Base-by-base conservation (phyloP, 2,797 vertebrate species). In the Naso thynnoides region DNA sequence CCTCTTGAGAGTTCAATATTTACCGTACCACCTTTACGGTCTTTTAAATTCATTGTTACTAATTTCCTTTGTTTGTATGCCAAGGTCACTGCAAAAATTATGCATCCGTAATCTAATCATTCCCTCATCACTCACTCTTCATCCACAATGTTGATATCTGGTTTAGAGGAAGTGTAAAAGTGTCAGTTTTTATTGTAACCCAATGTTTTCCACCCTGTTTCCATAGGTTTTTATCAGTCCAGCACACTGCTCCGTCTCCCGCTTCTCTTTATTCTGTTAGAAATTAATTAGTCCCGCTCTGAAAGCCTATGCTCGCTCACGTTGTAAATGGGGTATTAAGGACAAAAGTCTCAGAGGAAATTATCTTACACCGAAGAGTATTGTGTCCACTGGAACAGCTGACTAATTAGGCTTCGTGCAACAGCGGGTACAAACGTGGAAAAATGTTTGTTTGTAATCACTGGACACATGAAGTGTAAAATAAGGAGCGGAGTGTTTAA, bases 221-320 rank as follows among this genome's bases (percentile, higher is more conserved):
- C 71, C 80, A 36, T 45, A 53, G 65, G 73, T 48, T 73, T 86
- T 70, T 77, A 85, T 85, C 83, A 79, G 78, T 74, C 69, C 65
- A 76, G 60, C 70, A 71, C 69, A 64, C 63, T 79, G 60, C 73
- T 74, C 63, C 6, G 29, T 84, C 75, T 76, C 68, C 42, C 19
- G 8, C 54, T 81, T 76, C 74, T 81, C 74, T 85, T 76, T 75
- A 76, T 90, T 71, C 81, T 84, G 80, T 33, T 79, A 61, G 61
- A 89, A 90, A 89, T 89, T 84, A 91, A 91, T 92, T 88, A 91
- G 87, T 91, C 81, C 86, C 70, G 71, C 87, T 91, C 86, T 82
- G 80, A 89, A 89, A 87, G 75, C 70, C 74, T 68, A 76, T 24
- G 15, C 69, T 66, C n/a, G 19, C 65, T 59, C 79, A 76, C 78